Evolutionary conservation across 2,113 vertebrate genomes (phyloP).

Genomic region (Heliornis fulica): DNA sequence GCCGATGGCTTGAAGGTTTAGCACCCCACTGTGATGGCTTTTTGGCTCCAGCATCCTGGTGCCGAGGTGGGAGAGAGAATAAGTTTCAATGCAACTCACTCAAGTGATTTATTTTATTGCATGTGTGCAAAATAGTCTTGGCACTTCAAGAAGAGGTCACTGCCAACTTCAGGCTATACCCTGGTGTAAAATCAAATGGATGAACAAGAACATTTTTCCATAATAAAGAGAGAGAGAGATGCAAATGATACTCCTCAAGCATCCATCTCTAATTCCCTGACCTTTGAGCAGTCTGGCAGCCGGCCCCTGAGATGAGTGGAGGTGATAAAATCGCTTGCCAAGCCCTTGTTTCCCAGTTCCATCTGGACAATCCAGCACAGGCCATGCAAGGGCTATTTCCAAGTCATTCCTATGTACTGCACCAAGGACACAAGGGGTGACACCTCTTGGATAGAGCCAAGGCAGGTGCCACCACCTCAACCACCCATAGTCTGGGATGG

Average conservation of each 20-base stretch:
- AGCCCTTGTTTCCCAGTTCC: background rate
- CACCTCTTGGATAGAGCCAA: background rate
- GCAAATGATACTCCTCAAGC: background rate
- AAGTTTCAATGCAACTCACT: background rate
- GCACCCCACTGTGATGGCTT: background rate
- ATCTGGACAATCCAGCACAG: background rate
- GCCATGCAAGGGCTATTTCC: background rate
- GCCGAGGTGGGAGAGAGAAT: background rate
- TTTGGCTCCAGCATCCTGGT: background rate
- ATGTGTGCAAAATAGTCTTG: background rate
- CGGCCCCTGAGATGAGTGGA: background rate
- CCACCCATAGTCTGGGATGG: no score
- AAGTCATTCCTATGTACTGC: background rate
- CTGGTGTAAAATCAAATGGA: conserved; percentile 37
- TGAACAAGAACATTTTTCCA: background rate
- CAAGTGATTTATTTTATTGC: conserved; percentile 5
- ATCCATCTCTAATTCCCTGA: background rate
- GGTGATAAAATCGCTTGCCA: background rate
- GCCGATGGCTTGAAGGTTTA: background rate
- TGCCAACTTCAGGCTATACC: conserved; percentile 14
- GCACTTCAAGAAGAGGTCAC: background rate
- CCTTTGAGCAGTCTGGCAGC: conserved; percentile 21
- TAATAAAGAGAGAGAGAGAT: background rate
- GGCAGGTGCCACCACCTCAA: background rate
- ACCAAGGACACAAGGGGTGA: accelerated